A percentile compares a stretch with the other conserved stretches of the same genome.
These are phyloP conservation scores for Amphiprion percula DNA, from an alignment of 2,113 vertebrate genomes.

Conservation along the genomic window DNA sequence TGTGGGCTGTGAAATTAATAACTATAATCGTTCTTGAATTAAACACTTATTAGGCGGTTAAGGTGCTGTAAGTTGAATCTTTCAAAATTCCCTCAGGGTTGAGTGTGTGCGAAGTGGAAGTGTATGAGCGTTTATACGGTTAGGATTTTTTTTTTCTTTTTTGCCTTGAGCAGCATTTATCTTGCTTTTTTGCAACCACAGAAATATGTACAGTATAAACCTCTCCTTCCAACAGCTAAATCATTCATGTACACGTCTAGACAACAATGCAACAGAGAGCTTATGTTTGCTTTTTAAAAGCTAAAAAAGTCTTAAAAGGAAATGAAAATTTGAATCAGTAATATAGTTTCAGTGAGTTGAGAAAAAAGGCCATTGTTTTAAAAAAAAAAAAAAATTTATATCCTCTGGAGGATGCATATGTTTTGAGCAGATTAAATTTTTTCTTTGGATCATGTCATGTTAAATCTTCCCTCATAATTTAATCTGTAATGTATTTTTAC, in stretches of 20 bases:
- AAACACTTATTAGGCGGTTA: constrained; percentile 4
- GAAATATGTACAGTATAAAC: constrained; percentile 17
- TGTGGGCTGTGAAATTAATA: not conserved
- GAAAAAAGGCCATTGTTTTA: not conserved
- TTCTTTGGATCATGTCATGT: not conserved
- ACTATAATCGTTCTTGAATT: not conserved
- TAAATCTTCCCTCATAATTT: not conserved
- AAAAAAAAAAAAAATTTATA: not conserved
- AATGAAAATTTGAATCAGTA: not conserved
- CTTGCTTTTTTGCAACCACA: constrained; percentile 15
- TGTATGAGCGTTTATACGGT: not conserved
- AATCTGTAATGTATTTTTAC: not conserved
- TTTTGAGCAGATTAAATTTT: not conserved
- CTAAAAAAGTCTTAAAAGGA: constrained; percentile 1
- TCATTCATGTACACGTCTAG: constrained; percentile 11
- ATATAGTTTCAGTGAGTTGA: not conserved
- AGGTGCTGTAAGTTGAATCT: not conserved
- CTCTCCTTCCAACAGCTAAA: not conserved
- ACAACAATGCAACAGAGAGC: constrained; percentile 30
- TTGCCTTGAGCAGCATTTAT: constrained; percentile 18
- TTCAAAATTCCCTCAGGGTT: not conserved
- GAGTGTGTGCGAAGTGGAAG: not conserved
- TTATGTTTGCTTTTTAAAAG: constrained; percentile 28
- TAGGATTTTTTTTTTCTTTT: not conserved
- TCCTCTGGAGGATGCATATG: not conserved